Evolutionary conservation across 2,113 vertebrate species (phyloP).

Genomic region (Chaetura pelagica): DNA sequence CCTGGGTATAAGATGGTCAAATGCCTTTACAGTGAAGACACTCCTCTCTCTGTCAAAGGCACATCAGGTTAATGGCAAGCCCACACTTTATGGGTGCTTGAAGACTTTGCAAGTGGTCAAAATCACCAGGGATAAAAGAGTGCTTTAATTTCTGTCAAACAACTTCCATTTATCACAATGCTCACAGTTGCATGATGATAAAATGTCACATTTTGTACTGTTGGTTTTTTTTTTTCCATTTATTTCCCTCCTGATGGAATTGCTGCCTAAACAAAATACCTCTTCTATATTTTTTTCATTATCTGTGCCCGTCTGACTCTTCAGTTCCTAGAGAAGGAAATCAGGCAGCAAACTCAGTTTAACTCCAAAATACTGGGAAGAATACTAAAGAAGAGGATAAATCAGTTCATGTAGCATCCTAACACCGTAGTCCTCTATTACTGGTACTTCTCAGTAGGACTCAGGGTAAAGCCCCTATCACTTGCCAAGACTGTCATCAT

Average conservation of each 20-base stretch:
- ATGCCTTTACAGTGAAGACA: constrained; percentile 47
- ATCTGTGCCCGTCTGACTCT: not conserved
- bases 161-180: not conserved
- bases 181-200: not conserved
- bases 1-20: not conserved
- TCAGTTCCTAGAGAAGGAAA: not conserved
- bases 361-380: not conserved
- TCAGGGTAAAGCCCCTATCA: not conserved
- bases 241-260: not conserved
- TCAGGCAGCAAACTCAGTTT: not conserved
- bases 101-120: not conserved
- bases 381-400: not conserved
- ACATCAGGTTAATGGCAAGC: not conserved
- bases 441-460: not conserved
- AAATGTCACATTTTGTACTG: not conserved
- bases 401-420: not conserved
- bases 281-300: not conserved
- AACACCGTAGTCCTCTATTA: not conserved
- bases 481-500: not conserved
- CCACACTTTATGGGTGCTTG: not conserved
- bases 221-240: not conserved
- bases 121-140: not conserved
- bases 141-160: not conserved
- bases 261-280: not conserved
- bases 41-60: not conserved